Base-by-base conservation (phyloP, 2,888 invertebrate species). In the Protodeltote pygarga region DNA sequence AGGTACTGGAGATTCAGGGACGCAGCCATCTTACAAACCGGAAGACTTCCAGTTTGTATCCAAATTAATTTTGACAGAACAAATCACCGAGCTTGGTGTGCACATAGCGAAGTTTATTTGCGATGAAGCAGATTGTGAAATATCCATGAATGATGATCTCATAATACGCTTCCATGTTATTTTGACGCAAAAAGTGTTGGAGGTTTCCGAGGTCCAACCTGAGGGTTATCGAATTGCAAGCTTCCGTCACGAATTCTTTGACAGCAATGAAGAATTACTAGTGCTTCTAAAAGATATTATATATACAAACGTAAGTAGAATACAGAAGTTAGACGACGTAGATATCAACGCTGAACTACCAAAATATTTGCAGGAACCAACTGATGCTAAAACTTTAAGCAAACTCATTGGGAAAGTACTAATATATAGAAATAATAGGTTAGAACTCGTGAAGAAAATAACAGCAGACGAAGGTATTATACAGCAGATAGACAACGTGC, bases 91-190 rank as follows among this genome's bases (percentile, higher is more conserved):
- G 2, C 9, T 65, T 5, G 68, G 46, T 8, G 16, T 25, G 35
- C 35, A 32, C 11, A 4, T 66, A 4, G 39, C 35, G 0, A 52
- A 29, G 14, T 54, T 35, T 13, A 25, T 65, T 5, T 24, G 24
- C 9, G 29, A 42, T 1, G n/a, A 31, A 13, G 16, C 20, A 8
- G 24, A 24, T 6, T 11, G 17, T 8, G 11, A 41, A 20, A 24
- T 48, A 9, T 35, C 38, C 6, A 41, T 63, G 53, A 49, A 35
- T 13, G 40, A 68, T 38, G 51, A 65, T 6, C 9, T 45, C 0
- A 29, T 67, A 9, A 4, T 42, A 3, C 44, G 24, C 5, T 67
- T 62, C 20, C 67, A 67, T 9, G 51, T 59, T 0, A 32, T 68
- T 5, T 10, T 67, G 11, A 40, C 38, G 0, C 32, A 24, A 2